Evolutionary conservation across 2,888 invertebrate species (phyloP).

Genomic region (Diaphora mendica): DNA sequence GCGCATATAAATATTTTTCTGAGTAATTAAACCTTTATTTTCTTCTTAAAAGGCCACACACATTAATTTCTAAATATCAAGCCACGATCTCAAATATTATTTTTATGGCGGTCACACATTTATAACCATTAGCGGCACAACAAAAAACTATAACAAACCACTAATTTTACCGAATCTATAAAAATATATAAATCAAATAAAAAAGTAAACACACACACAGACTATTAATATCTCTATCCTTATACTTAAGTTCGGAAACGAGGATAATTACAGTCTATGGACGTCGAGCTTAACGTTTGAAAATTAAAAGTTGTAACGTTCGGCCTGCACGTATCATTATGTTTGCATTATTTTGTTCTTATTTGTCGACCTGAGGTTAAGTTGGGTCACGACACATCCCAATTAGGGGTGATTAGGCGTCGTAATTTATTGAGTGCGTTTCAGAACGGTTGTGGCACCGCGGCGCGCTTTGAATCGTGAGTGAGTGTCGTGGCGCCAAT

Average conservation of each 20-base stretch:
- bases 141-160: constrained; percentile 76
- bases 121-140: constrained; percentile 76
- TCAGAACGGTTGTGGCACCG: constrained; percentile 65
- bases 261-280: constrained; percentile 81
- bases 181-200: constrained; percentile 82
- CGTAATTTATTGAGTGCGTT: constrained; percentile 84
- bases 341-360: constrained; percentile 83
- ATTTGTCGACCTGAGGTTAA: constrained; percentile 81
- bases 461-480: constrained; percentile 69
- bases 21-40: constrained; percentile 2
- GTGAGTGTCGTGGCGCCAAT: constrained; percentile 72
- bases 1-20: not conserved
- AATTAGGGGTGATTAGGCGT: constrained; percentile 84
- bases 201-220: constrained; percentile 73
- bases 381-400: constrained; percentile 84
- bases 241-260: constrained; percentile 81
- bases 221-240: constrained; percentile 85
- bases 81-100: constrained; percentile 37
- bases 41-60: constrained; percentile 40
- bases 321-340: constrained; percentile 82
- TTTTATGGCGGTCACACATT: constrained; percentile 72
- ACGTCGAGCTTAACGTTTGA: constrained; percentile 74
- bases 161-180: constrained; percentile 80
- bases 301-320: constrained; percentile 79
- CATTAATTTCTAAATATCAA: constrained; percentile 33